Evolutionary conservation across 2,113 vertebrate genomes (phyloP), one percentile per base, ranked within the genome.

Genomic region (Myodes glareolus): DNA sequence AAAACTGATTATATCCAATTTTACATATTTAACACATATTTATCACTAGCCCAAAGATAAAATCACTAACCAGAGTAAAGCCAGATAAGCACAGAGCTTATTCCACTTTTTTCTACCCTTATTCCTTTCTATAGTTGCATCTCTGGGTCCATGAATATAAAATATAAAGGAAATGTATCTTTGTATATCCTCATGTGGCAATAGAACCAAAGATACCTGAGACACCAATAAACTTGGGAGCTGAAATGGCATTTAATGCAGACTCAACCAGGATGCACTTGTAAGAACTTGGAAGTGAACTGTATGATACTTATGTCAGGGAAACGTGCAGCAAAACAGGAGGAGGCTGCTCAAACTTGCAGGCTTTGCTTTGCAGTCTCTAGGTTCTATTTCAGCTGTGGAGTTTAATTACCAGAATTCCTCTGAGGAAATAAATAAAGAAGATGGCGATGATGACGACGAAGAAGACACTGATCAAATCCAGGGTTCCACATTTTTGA

Each of bases 1-100:
- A 93, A 61, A 13, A 72, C 10, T 47, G 3, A 94, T 68, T 31
- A 47, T 13, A 61, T n/a, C 2, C 3, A 21, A 25, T 68, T 78
- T 86, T 68, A 9, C 93, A 65, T 31, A 84, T 96, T 91, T 65
- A 65, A 94, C 85, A 92, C 58, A 87, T 29, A 80, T 73, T 92
- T 2, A 12, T 94, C 72, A 89, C 16, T 78, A 29, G 29, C 70
- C 63, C 16, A 84, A 61, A 72, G 19, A 21, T 88, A n/a, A 91
- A 91, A 76, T 36, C 50, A 87, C 16, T 87, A 78, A 87, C 10
- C 25, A 76, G 29, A 94, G 68, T 27, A 90, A 94, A 65, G 39
- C 25, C 85, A 80, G 65, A 39, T 42, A 70, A 36, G 29, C 68
- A 33, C 50, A 91, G 95, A 58, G 7, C 0, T 33, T 31, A 23